Conservation (phyloP, 2,797 vertebrate genomes). For the Gastrophryne carolinensis region DNA sequence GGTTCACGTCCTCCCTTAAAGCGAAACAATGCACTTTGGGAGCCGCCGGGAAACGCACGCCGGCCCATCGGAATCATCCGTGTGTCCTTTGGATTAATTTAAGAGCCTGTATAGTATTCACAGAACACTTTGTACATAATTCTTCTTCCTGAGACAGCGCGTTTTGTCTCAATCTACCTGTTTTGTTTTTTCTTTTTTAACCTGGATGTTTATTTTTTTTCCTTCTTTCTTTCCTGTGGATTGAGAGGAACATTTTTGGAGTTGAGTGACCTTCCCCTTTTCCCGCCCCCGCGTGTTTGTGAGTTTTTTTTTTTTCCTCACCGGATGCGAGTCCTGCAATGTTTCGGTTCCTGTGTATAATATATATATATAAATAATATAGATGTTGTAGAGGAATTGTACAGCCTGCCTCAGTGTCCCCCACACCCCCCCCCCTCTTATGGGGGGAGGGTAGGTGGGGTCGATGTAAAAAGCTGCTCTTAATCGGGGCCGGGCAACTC, state of each 20-base stretch:
- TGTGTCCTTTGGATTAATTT: conserved; percentile 53
- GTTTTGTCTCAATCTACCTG: conserved; percentile 52
- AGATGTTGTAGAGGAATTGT: conserved; percentile 45
- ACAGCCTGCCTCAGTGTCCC: conserved; percentile 24
- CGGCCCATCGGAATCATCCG: conserved; percentile 2
- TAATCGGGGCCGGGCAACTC: not conserved
- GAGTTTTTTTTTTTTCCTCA: conserved; percentile 41
- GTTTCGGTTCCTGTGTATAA: conserved; percentile 39
- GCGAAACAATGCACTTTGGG: conserved; percentile 5
- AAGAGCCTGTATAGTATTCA: conserved; percentile 59
- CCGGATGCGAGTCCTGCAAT: conserved; percentile 29
- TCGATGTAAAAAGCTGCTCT: conserved; percentile 11
- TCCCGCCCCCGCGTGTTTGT: too few relatives aligned
- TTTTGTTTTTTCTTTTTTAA: conserved; percentile 48
- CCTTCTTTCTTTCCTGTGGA: conserved; percentile 37
- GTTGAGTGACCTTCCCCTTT: conserved; percentile 35
- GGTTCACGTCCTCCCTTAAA: conserved; percentile 1
- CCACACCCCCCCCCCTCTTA: not conserved
- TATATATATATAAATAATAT: conserved; percentile 48
- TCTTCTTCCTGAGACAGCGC: conserved; percentile 54
- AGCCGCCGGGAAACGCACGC: not conserved
- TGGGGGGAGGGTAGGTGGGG: not conserved
- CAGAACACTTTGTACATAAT: conserved; percentile 61
- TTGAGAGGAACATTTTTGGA: conserved; percentile 9
- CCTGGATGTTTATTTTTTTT: not conserved